Percentiles rank a stretch among this genome's conserved stretches.
These are phyloP conservation scores for Apodemus speciosus DNA, from an alignment of 2,113 vertebrate genomes.

Conservation along the genomic window DNA sequence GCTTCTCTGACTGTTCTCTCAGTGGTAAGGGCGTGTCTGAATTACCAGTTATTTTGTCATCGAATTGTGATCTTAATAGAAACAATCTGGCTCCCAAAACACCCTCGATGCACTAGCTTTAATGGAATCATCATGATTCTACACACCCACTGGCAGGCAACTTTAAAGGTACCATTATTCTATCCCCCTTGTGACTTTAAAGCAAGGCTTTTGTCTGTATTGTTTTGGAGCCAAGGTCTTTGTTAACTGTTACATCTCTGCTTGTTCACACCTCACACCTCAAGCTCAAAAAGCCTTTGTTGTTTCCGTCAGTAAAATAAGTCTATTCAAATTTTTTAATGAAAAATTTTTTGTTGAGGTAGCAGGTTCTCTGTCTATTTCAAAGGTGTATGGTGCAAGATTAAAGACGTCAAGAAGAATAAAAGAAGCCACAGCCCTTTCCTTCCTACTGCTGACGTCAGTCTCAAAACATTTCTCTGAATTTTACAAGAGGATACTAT, in stretches of 20 bases:
- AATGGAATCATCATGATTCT: neutral
- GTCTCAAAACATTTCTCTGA: neutral
- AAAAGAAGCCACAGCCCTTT: neutral
- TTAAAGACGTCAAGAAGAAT: neutral
- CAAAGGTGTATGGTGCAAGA: neutral
- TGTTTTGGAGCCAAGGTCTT: neutral
- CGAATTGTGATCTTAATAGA: slow-evolving; percentile 7
- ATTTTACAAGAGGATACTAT: neutral
- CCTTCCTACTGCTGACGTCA: neutral
- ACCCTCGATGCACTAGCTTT: neutral
- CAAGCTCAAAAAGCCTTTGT: slow-evolving; percentile 38
- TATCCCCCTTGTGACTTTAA: neutral
- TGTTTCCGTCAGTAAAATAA: slow-evolving; percentile 21
- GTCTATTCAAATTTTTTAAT: slow-evolving; percentile 18
- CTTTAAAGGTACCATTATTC: neutral
- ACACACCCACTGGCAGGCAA: rapidly evolving
- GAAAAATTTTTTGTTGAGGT: neutral
- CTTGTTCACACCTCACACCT: neutral
- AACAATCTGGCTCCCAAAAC: neutral
- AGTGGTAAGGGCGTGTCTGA: neutral
- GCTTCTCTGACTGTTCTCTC: neutral
- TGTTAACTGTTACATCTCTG: neutral
- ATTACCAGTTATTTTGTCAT: slow-evolving; percentile 16
- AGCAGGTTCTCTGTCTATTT: slow-evolving; percentile 13
- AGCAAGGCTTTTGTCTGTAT: neutral